These are phyloP conservation scores for Brevipalpus yothersi DNA, from an alignment of 1,140 invertebrate genomes.

Conservation along the genomic window DNA sequence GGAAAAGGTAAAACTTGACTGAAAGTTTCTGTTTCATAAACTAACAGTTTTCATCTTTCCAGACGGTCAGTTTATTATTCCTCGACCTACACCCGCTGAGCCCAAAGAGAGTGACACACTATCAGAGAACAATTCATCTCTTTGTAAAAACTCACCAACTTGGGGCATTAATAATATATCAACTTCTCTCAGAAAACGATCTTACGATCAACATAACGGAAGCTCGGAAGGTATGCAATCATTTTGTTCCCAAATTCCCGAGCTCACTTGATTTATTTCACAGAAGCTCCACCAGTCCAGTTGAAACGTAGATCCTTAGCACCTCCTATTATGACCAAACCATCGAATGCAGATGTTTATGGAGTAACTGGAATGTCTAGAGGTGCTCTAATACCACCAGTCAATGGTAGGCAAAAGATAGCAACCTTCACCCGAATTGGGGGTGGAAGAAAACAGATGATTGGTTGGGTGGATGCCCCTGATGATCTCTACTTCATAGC, in stretches of 20 bases:
- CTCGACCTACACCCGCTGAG: not conserved
- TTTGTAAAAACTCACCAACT: slow-evolving; percentile 32
- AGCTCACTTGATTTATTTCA: not conserved
- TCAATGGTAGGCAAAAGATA: slow-evolving; percentile 42
- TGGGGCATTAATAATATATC: slow-evolving; percentile 27
- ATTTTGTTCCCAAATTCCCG: not conserved
- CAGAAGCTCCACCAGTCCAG: slow-evolving; percentile 15
- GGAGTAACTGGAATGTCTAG: slow-evolving; percentile 11
- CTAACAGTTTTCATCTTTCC: not conserved
- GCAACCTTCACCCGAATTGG: slow-evolving; percentile 33
- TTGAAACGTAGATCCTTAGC: slow-evolving; percentile 9
- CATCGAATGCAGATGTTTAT: not conserved
- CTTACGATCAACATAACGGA: slow-evolving; percentile 45
- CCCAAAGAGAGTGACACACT: not conserved
- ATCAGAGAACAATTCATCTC: slow-evolving; percentile 34
- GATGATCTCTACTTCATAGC: slow-evolving; percentile 89
- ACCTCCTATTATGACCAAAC: slow-evolving; percentile 6
- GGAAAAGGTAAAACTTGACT: slow-evolving; percentile 30
- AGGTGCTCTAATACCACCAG: slow-evolving; percentile 15
- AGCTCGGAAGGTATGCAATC: slow-evolving; percentile 44
- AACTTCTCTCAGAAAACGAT: slow-evolving; percentile 38
- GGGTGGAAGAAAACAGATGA: slow-evolving; percentile 42
- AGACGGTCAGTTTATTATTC: slow-evolving; percentile 31
- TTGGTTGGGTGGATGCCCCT: slow-evolving; percentile 91
- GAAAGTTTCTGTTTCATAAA: no score